Percentiles rank a stretch among this genome's conserved stretches.
phyloP scores from a whole-genome alignment of 2,888 invertebrate species.

The Petrolisthes manimaculis region DNA sequence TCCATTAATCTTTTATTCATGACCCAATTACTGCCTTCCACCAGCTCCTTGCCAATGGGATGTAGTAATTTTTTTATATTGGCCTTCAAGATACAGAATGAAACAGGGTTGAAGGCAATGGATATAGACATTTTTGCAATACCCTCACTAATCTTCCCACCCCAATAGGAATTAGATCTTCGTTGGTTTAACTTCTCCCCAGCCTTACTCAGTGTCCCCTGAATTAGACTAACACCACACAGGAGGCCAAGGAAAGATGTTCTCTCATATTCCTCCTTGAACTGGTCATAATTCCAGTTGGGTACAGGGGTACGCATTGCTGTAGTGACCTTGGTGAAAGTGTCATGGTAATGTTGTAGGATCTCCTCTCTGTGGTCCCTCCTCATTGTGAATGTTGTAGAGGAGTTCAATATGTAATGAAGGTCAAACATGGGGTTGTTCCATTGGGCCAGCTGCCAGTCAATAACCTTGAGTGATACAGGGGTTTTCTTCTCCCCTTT shows the following conservation, averaged over 20 bases:
- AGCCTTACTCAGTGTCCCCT: conserved; percentile 64
- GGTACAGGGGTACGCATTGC: conserved; percentile 53
- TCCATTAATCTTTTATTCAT: conserved; percentile 61
- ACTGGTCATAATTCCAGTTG: conserved; percentile 63
- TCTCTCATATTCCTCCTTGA: conserved; percentile 60
- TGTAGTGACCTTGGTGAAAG: conserved; percentile 52
- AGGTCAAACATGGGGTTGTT: conserved; percentile 63
- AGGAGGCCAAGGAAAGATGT: conserved; percentile 61
- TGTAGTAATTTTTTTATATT: conserved; percentile 49
- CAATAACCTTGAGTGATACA: conserved; percentile 57
- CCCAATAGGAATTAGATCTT: conserved; percentile 36
- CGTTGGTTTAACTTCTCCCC: conserved; percentile 56
- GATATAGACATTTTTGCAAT: conserved; percentile 54
- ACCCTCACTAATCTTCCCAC: conserved; percentile 38
- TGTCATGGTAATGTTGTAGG: conserved; percentile 61
- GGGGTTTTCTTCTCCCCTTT: conserved; percentile 24
- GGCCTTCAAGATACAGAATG: conserved; percentile 38
- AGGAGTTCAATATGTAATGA: conserved; percentile 61
- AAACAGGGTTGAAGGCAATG: conserved; percentile 51
- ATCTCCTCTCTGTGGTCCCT: conserved; percentile 55
- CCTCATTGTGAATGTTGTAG: conserved; percentile 54
- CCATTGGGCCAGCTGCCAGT: conserved; percentile 65
- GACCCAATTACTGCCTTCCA: conserved; percentile 53
- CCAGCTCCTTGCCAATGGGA: conserved; percentile 59
- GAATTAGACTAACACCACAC: conserved; percentile 63